Conservation (phyloP, 2,113 vertebrate species). For the Carlito syrichta region DNA sequence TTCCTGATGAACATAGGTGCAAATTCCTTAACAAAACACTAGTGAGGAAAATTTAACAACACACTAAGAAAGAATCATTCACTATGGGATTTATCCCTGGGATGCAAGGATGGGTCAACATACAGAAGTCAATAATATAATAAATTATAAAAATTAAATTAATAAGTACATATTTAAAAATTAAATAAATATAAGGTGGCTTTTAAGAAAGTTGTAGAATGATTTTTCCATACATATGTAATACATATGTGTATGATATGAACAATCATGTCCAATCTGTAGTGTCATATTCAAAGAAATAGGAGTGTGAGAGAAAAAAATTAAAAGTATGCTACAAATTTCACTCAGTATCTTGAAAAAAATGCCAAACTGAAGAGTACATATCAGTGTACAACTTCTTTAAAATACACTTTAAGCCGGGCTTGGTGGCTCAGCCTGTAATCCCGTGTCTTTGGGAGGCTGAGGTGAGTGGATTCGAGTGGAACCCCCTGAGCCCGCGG, state of each 20-base stretch:
- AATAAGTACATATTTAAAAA: too few relatives aligned
- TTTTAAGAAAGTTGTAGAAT: not conserved
- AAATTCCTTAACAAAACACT: too few relatives aligned
- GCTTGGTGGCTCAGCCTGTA: too few relatives aligned
- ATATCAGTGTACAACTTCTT: not conserved
- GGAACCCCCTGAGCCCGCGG: too few relatives aligned
- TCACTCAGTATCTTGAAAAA: not conserved
- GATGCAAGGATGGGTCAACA: too few relatives aligned
- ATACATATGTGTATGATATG: not conserved
- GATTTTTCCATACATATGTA: not conserved
- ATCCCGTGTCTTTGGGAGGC: too few relatives aligned
- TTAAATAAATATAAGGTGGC: not conserved
- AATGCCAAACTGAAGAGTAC: not conserved
- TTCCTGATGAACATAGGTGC: too few relatives aligned
- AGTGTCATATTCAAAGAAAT: not conserved
- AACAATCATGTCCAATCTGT: not conserved
- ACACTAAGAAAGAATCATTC: too few relatives aligned
- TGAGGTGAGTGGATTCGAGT: too few relatives aligned
- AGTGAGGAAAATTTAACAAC: too few relatives aligned
- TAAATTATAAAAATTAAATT: not conserved
- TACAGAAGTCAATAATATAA: not conserved
- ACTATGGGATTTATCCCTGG: too few relatives aligned
- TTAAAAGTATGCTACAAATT: not conserved
- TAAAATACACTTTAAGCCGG: too few relatives aligned
- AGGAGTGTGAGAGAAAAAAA: not conserved